Evolutionary conservation across 1,140 invertebrate genomes (phyloP), one percentile per base, ranked within the genome.

Genomic region (Brachionus asplanchnoidis): DNA sequence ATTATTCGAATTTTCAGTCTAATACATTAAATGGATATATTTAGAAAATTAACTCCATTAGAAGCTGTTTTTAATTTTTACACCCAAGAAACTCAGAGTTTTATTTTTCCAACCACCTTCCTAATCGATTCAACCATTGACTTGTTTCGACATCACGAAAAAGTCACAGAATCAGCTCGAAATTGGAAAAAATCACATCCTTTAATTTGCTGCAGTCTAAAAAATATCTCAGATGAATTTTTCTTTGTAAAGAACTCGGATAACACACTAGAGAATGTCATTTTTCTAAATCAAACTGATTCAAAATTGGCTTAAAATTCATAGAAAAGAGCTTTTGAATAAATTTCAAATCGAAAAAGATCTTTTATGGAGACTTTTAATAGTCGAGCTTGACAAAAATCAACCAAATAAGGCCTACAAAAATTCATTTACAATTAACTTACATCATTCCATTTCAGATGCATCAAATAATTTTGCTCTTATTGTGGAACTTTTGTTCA

Each of bases 391-490:
- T 20, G 17, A 11, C 7, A 42, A 17, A 3, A 20, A 40, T 17
- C 26, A 5, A 9, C 8, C 68, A 73, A 40, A 32, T 32, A n/a
- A 12, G 6, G 20, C 2, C 12, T 68, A 28, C 32, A 73, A 17
- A 42, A 44, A 73, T 42, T 40, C 68, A 73, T 40, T 73, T 73
- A 73, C 36, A 17, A 7, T 73, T 0, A 73, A 40, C 42, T 20
- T 73, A 3, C 68, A 73, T 42, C 68, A 73, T 42, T 40, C 68
- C 11, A 73, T 73, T 42, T 40, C 68, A 6, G 68, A 73, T 42
- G 68, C 32, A 8, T 73, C 68, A 40, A 73, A 73, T 73, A 73
- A 73, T n/a, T 40, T 73, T 73, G 68, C 68, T 17, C n/a, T 73
- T 17, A 42, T 73, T n/a, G 20, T n/a, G 1, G 68, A 73, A 73